Evolutionary conservation across 2,888 invertebrate genomes (phyloP), one percentile per base, ranked within the genome.

Genomic region (Empis stercorea): DNA sequence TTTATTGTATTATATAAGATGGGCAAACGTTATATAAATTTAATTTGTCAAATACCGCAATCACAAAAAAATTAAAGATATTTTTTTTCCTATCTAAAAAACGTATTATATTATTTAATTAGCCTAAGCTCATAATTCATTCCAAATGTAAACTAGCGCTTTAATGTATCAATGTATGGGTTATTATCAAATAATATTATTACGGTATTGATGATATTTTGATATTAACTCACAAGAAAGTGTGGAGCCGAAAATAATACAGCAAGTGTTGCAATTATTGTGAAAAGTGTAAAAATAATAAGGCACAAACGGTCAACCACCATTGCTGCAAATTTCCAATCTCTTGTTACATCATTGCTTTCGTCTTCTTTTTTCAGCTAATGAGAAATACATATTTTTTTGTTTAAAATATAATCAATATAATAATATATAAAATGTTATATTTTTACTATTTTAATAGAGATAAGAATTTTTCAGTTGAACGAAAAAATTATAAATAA

Each of bases 321-420:
- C 92, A 95, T 94, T 72, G 95, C 95, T 69, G 95, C 95, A 75
- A 95, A 96, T 78, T 94, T 94, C 96, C 96, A 96, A 81, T 95
- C 94, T 74, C 89, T 87, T 71, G 92, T 86, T 67, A 93, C 78
- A 71, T 89, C 92, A 70, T 85, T 83, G 62, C 87, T 85, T 71
- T 91, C 87, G 71, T 96, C 95, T 68, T 93, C 92, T 70, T 87
- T 86, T 71, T 89, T 84, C 62, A 87, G 78, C 75, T 86, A 84
- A 27, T 70, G 70, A 57, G 50, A 48, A 13, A 38, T 17, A 46
- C 45, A 40, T 43, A 14, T 15, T 10, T 32, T 37, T 23, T 30
- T 20, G 10, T 11, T 20, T 41, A 16, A 30, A 20, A 15, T 14
- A 41, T 30, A 45, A 27, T 5, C 20, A 20, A 4, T 20, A 4